Evolutionary conservation across 64 coral and sea anemone genomes (phyloP), one percentile per base, ranked within the genome.

Genomic region (Actinia tenebrosa): DNA sequence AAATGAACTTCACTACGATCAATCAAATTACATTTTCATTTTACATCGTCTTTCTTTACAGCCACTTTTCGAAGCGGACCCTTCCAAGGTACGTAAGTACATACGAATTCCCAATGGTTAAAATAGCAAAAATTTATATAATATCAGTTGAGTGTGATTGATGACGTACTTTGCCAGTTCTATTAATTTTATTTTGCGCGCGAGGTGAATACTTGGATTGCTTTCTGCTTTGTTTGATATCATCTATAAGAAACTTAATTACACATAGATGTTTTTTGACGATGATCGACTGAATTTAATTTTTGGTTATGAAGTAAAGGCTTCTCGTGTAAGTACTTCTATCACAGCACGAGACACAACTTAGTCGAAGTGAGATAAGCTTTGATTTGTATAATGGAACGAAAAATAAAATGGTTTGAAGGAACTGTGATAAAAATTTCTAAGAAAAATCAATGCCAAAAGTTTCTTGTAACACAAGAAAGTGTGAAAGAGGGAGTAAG

Each of bases 21-120:
- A 37, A 37, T 37, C 30, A 37, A 37, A 37, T 37, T 37, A 37
- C 30, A 37, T 37, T 37, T 37, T 37, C 30, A 37, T 2, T 58
- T 58, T 58, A 11, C 56, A 3, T 79, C 61, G 4, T 60, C 58
- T 89, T 80, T 80, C 7, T 30, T 84, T 89, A 7, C 71, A 93
- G 92, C 88, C 88, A 75, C 62, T 93, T 20, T 93, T 93, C 71
- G 69, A 86, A 58, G 92, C 92, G 81, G 92, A 93, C 47, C 92
- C 92, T 10, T 54, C 79, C 0, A 89, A 93, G 92, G 92, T 93
- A 79, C 17, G 64, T 79, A 37, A 37, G 30, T 37, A 37, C 30
- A 23, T 27, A 18, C 47, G 7, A 46, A 75, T 27, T 80, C 59
- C 45, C 45, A 27, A 69, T 68, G 10, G 42, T 25, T 42, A 53